phyloP scores from a whole-genome alignment of 2,888 invertebrate species.

The Eupelmus urozonus region DNA sequence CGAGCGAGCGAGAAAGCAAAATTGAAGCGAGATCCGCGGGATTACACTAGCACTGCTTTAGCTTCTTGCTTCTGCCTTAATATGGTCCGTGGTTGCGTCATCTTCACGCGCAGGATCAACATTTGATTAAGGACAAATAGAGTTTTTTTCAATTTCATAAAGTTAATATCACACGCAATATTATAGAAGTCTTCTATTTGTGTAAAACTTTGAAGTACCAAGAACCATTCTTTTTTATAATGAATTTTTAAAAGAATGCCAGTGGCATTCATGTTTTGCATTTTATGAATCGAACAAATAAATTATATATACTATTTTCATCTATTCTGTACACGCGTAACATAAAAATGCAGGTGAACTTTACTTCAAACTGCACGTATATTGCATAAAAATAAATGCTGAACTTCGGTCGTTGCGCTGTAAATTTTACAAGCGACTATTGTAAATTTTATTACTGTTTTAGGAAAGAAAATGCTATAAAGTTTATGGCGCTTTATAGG shows the following conservation, averaged over 20 bases:
- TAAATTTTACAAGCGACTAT: slow-evolving; percentile 1
- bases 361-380: too few species aligned
- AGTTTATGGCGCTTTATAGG: slow-evolving; percentile 4
- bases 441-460: neutral
- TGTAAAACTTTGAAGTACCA: too few species aligned
- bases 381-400: neutral
- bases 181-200: too few species aligned
- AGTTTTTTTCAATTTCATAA: too few species aligned
- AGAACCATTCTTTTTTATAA: neutral
- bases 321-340: too few species aligned
- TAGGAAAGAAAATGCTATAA: neutral
- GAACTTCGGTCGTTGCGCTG: neutral
- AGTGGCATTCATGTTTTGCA: too few species aligned
- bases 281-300: too few species aligned
- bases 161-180: too few species aligned
- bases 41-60: neutral
- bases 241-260: too few species aligned
- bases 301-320: too few species aligned
- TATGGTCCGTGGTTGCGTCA: neutral
- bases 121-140: neutral
- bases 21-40: slow-evolving; percentile 8
- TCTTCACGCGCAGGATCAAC: neutral
- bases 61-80: slow-evolving; percentile 2
- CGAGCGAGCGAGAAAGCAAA: neutral
- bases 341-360: neutral